A percentile compares a stretch with the other conserved stretches of the same genome.
phyloP scores from a whole-genome alignment of 2,797 vertebrate genomes.

The Acropternis orthonyx region DNA sequence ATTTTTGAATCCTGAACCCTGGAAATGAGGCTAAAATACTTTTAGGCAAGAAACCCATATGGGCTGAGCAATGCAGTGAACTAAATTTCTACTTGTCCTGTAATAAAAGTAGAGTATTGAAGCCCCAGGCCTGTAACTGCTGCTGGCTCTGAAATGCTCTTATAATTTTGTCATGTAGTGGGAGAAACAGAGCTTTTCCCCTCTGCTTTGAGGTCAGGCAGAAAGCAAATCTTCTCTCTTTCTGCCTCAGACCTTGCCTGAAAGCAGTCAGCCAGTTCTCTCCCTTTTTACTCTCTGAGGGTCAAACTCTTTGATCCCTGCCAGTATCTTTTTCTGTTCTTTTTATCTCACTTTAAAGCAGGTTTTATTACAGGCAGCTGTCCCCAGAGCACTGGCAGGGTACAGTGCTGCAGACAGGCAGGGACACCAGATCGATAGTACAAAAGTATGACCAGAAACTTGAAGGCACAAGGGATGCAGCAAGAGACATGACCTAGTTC shows the following conservation, averaged over 20 bases:
- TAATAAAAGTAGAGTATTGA: not conserved
- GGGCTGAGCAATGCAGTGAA: not conserved
- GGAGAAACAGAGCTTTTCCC: not conserved
- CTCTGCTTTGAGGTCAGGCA: not conserved
- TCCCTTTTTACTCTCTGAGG: not conserved
- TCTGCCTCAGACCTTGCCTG: not conserved
- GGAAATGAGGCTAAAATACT: not conserved
- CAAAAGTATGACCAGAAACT: not conserved
- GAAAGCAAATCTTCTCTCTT: not conserved
- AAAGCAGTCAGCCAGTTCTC: not conserved
- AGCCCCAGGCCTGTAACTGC: not conserved
- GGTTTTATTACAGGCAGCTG: conserved; percentile 39
- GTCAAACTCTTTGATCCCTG: conserved; percentile 48
- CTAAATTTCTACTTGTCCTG: not conserved
- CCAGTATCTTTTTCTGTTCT: not conserved
- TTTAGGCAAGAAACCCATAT: not conserved
- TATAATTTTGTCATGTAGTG: not conserved
- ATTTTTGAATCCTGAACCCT: not conserved
- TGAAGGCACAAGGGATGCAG: not conserved
- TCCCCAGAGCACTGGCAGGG: not conserved
- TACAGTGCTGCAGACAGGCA: not conserved
- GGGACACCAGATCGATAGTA: conserved; percentile 15
- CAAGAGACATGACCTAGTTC: not conserved
- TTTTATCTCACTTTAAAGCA: conserved; percentile 36
- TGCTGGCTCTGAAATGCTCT: not conserved